Conservation (phyloP, 2,797 vertebrate genomes). For the Corythornis leucogaster region DNA sequence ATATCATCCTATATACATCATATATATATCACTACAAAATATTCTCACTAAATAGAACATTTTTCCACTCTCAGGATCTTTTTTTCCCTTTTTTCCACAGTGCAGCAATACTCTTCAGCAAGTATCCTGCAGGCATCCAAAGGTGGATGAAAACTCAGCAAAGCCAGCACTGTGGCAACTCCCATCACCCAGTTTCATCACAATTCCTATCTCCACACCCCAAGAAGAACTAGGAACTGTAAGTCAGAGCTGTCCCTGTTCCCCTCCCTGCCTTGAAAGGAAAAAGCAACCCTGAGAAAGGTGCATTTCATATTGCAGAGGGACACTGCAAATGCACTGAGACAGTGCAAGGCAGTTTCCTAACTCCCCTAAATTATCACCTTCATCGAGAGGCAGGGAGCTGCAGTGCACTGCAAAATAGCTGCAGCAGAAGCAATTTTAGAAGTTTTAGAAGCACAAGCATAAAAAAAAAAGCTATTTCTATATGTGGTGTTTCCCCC, state of each 20-base stretch:
- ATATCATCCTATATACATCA: too few species aligned
- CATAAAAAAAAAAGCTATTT: too few species aligned
- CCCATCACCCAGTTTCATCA: not conserved
- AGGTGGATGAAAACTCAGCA: not conserved
- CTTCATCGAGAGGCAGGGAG: slow-evolving; percentile 43
- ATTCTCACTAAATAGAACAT: not conserved
- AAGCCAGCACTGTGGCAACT: not conserved
- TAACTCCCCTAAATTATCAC: slow-evolving; percentile 52
- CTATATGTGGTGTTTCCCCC: not conserved
- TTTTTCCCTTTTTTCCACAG: not conserved
- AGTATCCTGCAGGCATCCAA: not conserved
- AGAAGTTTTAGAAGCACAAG: slow-evolving; percentile 28
- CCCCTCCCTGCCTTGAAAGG: not conserved
- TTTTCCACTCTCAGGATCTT: not conserved
- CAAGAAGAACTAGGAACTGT: not conserved
- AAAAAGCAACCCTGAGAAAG: not conserved
- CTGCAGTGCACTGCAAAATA: slow-evolving; percentile 17
- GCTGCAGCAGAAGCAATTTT: slow-evolving; percentile 3
- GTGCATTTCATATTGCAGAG: not conserved
- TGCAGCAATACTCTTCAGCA: not conserved
- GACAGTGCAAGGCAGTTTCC: slow-evolving; percentile 39
- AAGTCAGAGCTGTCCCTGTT: not conserved
- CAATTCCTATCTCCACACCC: not conserved
- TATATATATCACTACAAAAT: not conserved
- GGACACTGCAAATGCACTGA: not conserved